Percentiles rank a stretch among this genome's conserved stretches.
Evolutionary conservation across 1,140 invertebrate species (phyloP).

Genomic region (Cydia amplana): DNA sequence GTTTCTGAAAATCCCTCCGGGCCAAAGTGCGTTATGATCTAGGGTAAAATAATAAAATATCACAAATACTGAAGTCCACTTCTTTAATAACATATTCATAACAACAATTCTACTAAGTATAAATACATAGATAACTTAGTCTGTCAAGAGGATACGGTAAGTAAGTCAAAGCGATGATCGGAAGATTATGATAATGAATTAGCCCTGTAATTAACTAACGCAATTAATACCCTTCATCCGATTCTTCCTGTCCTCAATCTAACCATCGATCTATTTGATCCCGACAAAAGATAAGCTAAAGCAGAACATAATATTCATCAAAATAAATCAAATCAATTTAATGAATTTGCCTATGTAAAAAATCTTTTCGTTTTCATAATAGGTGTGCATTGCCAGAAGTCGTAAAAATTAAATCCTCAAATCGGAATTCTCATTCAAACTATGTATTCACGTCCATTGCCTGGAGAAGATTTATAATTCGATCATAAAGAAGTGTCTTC

Average conservation of each 20-base stretch:
- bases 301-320: background rate
- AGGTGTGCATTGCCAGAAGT: background rate
- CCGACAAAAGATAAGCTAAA: background rate
- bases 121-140: background rate
- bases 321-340: background rate
- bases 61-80: too few species aligned
- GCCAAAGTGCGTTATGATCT: too few species aligned
- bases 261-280: background rate
- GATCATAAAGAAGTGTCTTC: conserved; percentile 68
- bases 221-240: background rate
- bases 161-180: background rate
- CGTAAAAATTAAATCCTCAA: background rate
- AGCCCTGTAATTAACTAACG: background rate
- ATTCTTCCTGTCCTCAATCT: background rate
- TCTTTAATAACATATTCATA: conserved; percentile 4
- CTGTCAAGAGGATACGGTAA: background rate
- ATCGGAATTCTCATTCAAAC: background rate
- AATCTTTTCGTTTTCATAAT: too few species aligned
- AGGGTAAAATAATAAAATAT: too few species aligned
- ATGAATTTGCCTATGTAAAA: too few species aligned
- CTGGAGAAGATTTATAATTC: conserved; percentile 66
- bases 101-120: background rate
- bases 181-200: background rate
- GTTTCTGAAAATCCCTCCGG: too few species aligned
- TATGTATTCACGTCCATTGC: conserved; percentile 45